These are phyloP conservation scores for Lota lota DNA, from an alignment of 2,113 vertebrate genomes.

Conservation along the genomic window DNA sequence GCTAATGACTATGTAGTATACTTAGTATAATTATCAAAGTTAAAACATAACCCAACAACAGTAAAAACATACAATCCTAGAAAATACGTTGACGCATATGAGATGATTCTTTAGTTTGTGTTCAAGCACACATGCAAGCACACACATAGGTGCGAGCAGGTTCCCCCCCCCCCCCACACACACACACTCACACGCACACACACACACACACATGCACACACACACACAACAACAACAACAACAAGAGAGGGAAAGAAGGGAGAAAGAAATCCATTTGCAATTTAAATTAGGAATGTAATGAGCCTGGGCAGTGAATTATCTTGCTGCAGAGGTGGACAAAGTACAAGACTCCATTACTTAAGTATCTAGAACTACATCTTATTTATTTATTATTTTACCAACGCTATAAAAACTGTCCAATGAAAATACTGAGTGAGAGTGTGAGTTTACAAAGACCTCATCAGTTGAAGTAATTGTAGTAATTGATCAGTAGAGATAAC, in stretches of 20 bases:
- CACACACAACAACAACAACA: not conserved
- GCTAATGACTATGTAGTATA: slow-evolving; percentile 4
- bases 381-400: too few relatives aligned
- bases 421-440: too few relatives aligned
- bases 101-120: too few relatives aligned
- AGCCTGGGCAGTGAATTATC: slow-evolving; percentile 79
- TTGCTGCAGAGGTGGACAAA: slow-evolving; percentile 43
- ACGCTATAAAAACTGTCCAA: too few relatives aligned
- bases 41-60: too few relatives aligned
- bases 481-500: too few relatives aligned
- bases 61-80: too few relatives aligned
- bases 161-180: not conserved
- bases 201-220: slow-evolving; percentile 5
- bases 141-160: slow-evolving; percentile 3
- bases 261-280: slow-evolving; percentile 75
- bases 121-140: not conserved
- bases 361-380: too few relatives aligned
- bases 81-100: too few relatives aligned
- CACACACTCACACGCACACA: not conserved
- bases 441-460: too few relatives aligned
- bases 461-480: too few relatives aligned
- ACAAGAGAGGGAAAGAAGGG: slow-evolving; percentile 1
- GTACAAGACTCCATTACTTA: too few relatives aligned
- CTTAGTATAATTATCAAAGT: not conserved
- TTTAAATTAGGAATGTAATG: slow-evolving; percentile 79